Base-by-base conservation (phyloP, 2,888 invertebrate species). In the Acronicta aceris region DNA sequence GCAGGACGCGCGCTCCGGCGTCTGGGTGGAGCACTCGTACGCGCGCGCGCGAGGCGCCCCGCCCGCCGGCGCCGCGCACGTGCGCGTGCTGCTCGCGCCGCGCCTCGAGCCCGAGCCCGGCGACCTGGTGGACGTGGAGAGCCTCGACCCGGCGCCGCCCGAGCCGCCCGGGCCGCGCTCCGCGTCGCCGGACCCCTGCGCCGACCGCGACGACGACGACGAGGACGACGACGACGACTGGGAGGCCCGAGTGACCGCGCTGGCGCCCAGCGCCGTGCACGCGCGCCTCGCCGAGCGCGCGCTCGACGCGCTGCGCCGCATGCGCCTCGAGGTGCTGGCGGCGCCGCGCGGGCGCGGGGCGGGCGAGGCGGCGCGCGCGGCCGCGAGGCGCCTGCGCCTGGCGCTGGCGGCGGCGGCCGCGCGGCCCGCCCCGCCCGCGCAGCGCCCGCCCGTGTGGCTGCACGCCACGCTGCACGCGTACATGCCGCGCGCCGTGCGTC, bases 21-120 rank as follows among this genome's bases (percentile, higher is more conserved):
- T 92, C 69, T 90, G 90, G 90, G 84, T 85, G 74, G 92, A 92
- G 84, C 92, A 92, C 81, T 91, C 92, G 76, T 92, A 92, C 77
- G 92, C 92, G 60, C 86, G 90, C 27, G 77, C 69, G 17, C 79
- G 83, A 15, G 79, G 76, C 50, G 67, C 76, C 43, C 72, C 60
- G 63, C 50, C 73, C 76, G 63, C 70, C 81, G 30, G 30, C 55
- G 71, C 72, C 52, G 63, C 73, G 48, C 71, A 74, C 75, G 71
- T 82, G 79, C 79, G 84, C 76, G 74, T 80, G 79, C 65, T 85
- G 82, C 76, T 84, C 71, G 78, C 76, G 79, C 79, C 79, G 69
- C 74, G 71, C 51, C 36, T 9, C 46, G 17, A 36, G 2, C 41
- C 36, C 45, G 62, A 69, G 62, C 61, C 47, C 49, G 65, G 48